Base-by-base conservation (phyloP, 2,113 vertebrate species). In the Seriola rivoliana region DNA sequence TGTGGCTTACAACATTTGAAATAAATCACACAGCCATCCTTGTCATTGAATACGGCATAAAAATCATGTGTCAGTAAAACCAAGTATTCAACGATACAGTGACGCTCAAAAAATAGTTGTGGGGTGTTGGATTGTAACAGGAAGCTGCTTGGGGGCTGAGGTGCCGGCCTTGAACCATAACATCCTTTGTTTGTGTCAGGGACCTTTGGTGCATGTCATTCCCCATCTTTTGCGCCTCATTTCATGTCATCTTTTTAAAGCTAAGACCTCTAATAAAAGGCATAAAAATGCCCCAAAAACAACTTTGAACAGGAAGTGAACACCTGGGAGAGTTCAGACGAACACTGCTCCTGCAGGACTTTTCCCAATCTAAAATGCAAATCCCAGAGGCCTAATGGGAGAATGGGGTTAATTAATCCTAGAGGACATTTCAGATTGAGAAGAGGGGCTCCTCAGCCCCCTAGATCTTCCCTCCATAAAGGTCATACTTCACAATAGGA, bases 331-430 rank as follows among this genome's bases (percentile, higher is more conserved):
- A 78, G 54, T 72, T 85, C 44, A 68, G 48, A 75, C 5, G 11
- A 66, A 55, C 19, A 19, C 16, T 44, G 58, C 19, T 75, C 25
- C 70, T 54, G 38, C 34, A 54, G 40, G 25, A 90, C 21, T 34
- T 77, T 48, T 84, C 60, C 59, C 73, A 82, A 75, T 91, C 69
- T 79, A 59, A 86, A 70, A 78, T 80, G 75, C 67, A 90, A 85
- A 84, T 90, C 87, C 88, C 82, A 84, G 42, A 67, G 80, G 89
- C 80, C 82, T 88, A 87, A 93, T 92, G 82, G 78, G 60, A 85
- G 81, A 93, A 92, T 89, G 85, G 77, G 92, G 90, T 90, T 93
- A 94, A 93, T 94, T 93, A 91, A 89, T 91, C 86, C 91, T 80
- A 85, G 82, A 86, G 92, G 93, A 94, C 85, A 92, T 88, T 82